A percentile compares a stretch with the other conserved stretches of the same genome.
These are phyloP conservation scores for Crambe crambe DNA, from an alignment of 37 sponge, comb jelly and placozoan genomes.

Conservation along the genomic window DNA sequence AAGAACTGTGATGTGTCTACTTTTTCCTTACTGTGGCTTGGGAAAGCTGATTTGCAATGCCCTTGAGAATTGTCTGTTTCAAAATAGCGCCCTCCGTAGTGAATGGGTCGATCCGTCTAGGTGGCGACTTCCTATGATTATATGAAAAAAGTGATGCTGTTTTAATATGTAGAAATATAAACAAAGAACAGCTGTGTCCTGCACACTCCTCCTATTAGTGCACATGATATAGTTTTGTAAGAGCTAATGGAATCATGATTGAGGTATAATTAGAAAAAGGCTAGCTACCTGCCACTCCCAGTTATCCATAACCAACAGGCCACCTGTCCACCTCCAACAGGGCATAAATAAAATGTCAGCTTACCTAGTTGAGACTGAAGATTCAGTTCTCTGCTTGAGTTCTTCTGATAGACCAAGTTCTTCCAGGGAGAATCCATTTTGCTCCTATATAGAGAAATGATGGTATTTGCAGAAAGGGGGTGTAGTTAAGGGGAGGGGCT, in stretches of 20 bases:
- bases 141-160: background rate
- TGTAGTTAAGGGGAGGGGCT: too few species aligned
- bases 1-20: background rate
- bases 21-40: conserved; percentile 51
- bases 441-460: background rate
- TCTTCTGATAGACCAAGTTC: conserved; percentile 37
- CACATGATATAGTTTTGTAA: conserved; percentile 15
- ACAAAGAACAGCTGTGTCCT: background rate
- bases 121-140: background rate
- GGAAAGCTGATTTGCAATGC: conserved; percentile 66
- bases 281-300: too few species aligned
- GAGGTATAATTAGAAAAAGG: too few species aligned
- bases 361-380: background rate
- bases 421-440: conserved; percentile 32
- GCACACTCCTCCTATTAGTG: background rate
- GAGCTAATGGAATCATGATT: too few species aligned
- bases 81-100: conserved; percentile 55
- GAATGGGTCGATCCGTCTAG: background rate
- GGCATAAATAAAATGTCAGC: background rate
- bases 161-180: background rate
- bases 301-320: background rate
- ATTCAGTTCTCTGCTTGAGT: background rate
- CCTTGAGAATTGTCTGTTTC: conserved; percentile 42
- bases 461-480: too few species aligned
- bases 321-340: background rate